Evolutionary conservation across 2,113 vertebrate genomes (phyloP).

Genomic region (Phalacrocorax aristotelis): DNA sequence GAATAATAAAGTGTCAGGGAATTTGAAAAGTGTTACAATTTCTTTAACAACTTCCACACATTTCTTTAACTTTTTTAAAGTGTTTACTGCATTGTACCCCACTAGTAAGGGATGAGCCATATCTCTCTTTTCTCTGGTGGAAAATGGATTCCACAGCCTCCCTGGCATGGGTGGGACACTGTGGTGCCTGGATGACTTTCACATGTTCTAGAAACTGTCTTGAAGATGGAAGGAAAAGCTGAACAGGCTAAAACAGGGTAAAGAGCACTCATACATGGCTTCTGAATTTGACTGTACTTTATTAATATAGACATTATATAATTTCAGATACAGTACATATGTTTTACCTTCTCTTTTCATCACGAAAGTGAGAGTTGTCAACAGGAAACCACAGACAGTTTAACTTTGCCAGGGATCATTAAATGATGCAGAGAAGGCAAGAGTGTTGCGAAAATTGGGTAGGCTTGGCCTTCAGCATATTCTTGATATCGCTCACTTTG

Average conservation of each 20-base stretch:
- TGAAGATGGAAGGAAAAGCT: background rate
- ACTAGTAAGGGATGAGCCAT: background rate
- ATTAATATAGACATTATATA: background rate
- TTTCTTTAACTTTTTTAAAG: background rate
- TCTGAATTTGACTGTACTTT: background rate
- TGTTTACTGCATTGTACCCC: background rate
- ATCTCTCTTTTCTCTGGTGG: background rate
- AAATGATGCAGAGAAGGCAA: background rate
- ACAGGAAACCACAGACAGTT: background rate
- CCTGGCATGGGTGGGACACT: background rate
- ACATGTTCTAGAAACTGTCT: background rate
- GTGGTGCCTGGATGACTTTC: background rate
- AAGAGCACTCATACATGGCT: background rate
- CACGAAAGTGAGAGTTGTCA: background rate
- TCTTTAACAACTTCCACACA: background rate
- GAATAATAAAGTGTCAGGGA: background rate
- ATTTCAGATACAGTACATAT: background rate
- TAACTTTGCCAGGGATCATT: background rate
- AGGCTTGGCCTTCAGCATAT: background rate
- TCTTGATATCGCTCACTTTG: background rate
- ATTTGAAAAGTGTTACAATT: background rate
- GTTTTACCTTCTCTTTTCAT: background rate
- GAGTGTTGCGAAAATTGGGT: background rate
- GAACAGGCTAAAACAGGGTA: background rate
- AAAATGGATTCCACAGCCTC: background rate